Conservation (phyloP, 2,113 vertebrate species). For the Sapayoa aenigma region DNA sequence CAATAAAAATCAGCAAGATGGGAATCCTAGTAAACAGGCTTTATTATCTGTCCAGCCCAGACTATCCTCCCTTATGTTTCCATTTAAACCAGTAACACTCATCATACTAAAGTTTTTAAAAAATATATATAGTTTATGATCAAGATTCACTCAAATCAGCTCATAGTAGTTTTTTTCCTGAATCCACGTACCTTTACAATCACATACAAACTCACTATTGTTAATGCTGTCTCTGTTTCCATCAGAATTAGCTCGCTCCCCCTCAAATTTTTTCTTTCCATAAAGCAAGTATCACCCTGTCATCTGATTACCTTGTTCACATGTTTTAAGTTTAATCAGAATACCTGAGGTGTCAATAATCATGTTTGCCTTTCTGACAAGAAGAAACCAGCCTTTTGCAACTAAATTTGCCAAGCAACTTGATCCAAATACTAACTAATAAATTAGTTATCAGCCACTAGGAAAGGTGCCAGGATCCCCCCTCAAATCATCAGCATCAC, state of each 20-base stretch:
- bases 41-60: neutral
- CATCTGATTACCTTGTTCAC: neutral
- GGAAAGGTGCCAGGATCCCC: neutral
- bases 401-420: neutral
- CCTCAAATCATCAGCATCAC: neutral
- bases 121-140: neutral
- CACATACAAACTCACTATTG: neutral
- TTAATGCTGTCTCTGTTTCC: neutral
- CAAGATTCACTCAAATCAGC: neutral
- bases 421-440: constrained; percentile 18
- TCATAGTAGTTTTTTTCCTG: neutral
- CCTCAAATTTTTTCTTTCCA: neutral
- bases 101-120: neutral
- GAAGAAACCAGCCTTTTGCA: constrained; percentile 1
- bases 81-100: neutral
- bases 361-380: neutral
- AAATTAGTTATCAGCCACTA: constrained; percentile 35
- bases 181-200: neutral
- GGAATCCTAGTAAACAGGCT: neutral
- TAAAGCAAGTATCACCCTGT: neutral
- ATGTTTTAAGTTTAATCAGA: constrained; percentile 21
- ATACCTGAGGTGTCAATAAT: neutral
- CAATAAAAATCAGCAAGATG: neutral
- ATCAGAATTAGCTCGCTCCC: neutral
- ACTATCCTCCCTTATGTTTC: neutral